phyloP scores from a whole-genome alignment of 1,140 invertebrate genomes.

The Gonioctena quinquepunctata region DNA sequence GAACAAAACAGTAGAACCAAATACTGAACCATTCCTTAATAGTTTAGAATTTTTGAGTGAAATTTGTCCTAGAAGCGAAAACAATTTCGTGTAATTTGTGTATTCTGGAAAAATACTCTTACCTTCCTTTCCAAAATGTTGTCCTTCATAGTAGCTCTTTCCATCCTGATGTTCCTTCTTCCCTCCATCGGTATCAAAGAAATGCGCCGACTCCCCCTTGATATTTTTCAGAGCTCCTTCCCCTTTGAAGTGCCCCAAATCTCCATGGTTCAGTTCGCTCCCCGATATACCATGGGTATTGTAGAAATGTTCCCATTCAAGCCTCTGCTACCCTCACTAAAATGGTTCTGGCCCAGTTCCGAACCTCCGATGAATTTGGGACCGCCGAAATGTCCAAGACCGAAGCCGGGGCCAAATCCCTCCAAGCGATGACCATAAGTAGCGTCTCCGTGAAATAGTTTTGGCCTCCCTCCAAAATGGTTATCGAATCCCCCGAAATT shows the following conservation, averaged over 20 bases:
- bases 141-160: slow-evolving; percentile 60
- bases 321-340: slow-evolving; percentile 47
- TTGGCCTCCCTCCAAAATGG: not conserved
- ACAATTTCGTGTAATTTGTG: too few species aligned
- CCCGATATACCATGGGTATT: not conserved
- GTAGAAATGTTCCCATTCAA: slow-evolving; percentile 49
- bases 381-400: too few species aligned
- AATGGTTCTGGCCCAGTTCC: not conserved
- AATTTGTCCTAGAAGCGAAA: too few species aligned
- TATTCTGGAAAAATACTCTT: not conserved
- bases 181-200: slow-evolving; percentile 60
- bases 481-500: not conserved
- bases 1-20: too few species aligned
- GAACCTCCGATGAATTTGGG: not conserved
- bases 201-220: slow-evolving; percentile 62
- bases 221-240: slow-evolving; percentile 57
- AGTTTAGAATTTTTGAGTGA: too few species aligned
- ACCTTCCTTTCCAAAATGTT: slow-evolving; percentile 62
- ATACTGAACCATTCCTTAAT: too few species aligned
- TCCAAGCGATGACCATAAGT: too few species aligned
- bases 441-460: too few species aligned
- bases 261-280: not conserved
- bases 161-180: slow-evolving; percentile 62
- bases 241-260: slow-evolving; percentile 54
- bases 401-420: too few species aligned